A percentile compares a stretch with the other conserved stretches of the same genome.
Conservation (phyloP, 2,797 vertebrate species). For the Okamejei kenojei region DNA sequence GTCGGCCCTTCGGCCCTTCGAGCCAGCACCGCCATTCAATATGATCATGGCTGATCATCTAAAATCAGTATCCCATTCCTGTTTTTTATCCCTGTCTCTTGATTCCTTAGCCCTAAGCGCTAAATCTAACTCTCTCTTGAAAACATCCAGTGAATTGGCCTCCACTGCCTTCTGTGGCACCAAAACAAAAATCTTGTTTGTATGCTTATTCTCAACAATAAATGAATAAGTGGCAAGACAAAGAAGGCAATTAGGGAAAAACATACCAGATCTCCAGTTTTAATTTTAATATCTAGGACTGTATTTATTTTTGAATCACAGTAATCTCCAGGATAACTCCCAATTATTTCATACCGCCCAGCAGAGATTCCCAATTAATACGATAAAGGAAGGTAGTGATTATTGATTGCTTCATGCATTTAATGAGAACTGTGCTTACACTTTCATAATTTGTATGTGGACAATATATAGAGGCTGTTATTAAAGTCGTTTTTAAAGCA, state of each 20-base stretch:
- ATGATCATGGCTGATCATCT: too few relatives aligned
- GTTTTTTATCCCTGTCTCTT: too few relatives aligned
- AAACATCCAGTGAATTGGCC: too few relatives aligned
- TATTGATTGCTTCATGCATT: neutral
- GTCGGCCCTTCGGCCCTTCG: too few relatives aligned
- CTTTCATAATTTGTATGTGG: neutral
- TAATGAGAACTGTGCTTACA: neutral
- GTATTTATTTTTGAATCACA: neutral
- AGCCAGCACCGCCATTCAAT: too few relatives aligned
- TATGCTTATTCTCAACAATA: neutral
- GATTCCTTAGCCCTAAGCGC: too few relatives aligned
- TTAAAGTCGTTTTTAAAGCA: neutral
- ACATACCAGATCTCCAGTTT: neutral
- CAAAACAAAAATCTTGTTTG: neutral
- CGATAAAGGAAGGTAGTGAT: neutral
- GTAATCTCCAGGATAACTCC: neutral
- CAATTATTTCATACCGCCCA: neutral
- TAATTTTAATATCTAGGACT: too few relatives aligned
- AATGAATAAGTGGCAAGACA: neutral
- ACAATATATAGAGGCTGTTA: neutral
- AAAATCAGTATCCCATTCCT: too few relatives aligned
- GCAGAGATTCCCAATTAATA: neutral
- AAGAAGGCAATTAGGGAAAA: neutral
- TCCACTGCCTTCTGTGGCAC: neutral
- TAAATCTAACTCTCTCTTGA: too few relatives aligned